A percentile compares a stretch with the other conserved stretches of the same genome.
Conservation (phyloP, 1,140 invertebrate genomes). For the Homalodisca vitripennis region DNA sequence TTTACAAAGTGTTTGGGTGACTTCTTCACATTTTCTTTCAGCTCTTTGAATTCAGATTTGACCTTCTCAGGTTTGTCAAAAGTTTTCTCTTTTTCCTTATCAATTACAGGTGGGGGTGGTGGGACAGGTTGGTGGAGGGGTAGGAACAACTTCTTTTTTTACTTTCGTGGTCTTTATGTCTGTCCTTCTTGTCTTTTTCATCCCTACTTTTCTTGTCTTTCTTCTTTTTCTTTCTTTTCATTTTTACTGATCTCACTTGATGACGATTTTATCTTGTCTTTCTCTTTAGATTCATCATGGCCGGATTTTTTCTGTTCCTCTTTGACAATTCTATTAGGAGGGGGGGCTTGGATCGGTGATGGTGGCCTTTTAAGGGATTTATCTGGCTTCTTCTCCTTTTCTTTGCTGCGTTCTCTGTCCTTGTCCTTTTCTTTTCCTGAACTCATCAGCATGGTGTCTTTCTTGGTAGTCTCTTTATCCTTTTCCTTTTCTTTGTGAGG, state of each 20-base stretch:
- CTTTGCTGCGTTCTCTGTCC: constrained; percentile 47
- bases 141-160: constrained; percentile 49
- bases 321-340: constrained; percentile 24
- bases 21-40: constrained; percentile 33
- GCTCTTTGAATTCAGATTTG: constrained; percentile 28
- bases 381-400: constrained; percentile 48
- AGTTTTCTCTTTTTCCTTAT: constrained; percentile 54
- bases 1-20: constrained; percentile 24
- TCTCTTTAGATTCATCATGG: constrained; percentile 37
- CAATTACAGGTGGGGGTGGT: constrained; percentile 29
- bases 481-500: constrained; percentile 54
- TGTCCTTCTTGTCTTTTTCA: constrained; percentile 44
- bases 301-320: constrained; percentile 30
- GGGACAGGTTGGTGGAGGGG: constrained; percentile 38
- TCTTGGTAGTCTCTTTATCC: constrained; percentile 55
- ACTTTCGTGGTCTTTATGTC: constrained; percentile 51
- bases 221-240: constrained; percentile 33
- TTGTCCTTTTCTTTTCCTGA: constrained; percentile 38
- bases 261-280: constrained; percentile 10
- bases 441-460: constrained; percentile 47
- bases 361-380: constrained; percentile 31
- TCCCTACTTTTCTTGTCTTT: constrained; percentile 38
- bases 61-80: constrained; percentile 47
- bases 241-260: constrained; percentile 20
- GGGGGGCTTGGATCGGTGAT: constrained; percentile 25